phyloP scores from a whole-genome alignment of 1,140 invertebrate species.

The Amphibalanus amphitrite region DNA sequence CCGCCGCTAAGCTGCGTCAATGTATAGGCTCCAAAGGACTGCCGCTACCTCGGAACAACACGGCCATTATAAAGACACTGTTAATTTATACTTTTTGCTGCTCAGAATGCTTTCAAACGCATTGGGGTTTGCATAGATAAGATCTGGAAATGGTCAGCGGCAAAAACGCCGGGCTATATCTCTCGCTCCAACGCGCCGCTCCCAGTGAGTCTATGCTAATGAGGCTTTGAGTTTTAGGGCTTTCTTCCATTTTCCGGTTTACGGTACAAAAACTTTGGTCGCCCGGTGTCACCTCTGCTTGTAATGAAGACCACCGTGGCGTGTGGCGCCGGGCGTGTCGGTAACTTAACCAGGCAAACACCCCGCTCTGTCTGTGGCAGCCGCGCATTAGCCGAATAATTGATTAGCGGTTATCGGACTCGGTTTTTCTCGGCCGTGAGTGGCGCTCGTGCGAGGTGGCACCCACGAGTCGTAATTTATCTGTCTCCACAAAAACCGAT shows the following conservation, averaged over 20 bases:
- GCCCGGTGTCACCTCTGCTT: neutral
- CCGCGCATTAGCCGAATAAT: neutral
- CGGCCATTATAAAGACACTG: no score
- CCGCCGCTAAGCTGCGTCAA: no score
- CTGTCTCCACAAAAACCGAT: neutral
- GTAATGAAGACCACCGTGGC: neutral
- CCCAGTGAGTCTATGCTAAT: neutral
- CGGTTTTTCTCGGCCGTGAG: neutral
- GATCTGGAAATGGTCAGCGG: neutral
- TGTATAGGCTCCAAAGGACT: no score
- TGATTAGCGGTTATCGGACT: neutral
- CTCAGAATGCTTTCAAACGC: no score
- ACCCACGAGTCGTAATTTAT: neutral
- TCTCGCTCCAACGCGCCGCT: neutral
- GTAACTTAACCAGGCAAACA: neutral
- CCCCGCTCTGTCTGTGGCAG: neutral
- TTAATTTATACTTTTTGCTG: no score
- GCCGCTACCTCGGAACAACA: no score
- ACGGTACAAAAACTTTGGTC: neutral
- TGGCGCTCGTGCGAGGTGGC: neutral
- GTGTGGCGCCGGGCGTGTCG: neutral
- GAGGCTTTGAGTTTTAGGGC: neutral
- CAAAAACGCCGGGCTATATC: neutral
- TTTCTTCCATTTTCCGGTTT: neutral
- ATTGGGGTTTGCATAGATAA: neutral